Conservation (phyloP, 37 sponge, comb jelly and placozoan genomes). For the Beroe ovata region DNA sequence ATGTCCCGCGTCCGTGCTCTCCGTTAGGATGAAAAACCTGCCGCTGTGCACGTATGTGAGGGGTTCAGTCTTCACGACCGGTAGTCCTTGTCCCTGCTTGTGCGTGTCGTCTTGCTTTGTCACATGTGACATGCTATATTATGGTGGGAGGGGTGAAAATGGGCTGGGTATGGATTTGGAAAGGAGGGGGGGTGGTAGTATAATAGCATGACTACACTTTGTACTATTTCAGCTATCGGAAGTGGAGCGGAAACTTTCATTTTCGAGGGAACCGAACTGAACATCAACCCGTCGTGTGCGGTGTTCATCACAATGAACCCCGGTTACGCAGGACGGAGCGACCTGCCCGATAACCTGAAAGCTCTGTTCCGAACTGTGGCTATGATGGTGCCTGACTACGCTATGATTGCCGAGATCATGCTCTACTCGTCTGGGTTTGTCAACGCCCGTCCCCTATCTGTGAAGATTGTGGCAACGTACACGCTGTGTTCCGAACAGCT, state of each 20-base stretch:
- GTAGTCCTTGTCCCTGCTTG: neutral
- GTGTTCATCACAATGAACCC: conserved; percentile 99
- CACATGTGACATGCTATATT: too few relatives aligned
- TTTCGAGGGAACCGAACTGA: conserved; percentile 99
- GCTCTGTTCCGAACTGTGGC: conserved; percentile 98
- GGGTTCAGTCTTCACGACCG: neutral
- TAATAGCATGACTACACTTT: too few relatives aligned
- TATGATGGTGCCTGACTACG: conserved; percentile 99
- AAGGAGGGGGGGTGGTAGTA: too few relatives aligned
- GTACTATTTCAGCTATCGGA: conserved; percentile 63
- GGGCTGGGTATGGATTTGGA: too few relatives aligned
- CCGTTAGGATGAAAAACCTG: neutral
- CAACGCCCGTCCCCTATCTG: conserved; percentile 95
- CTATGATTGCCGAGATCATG: conserved; percentile 97
- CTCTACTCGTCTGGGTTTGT: conserved; percentile 98
- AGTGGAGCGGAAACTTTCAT: conserved; percentile 77
- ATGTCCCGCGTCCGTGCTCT: neutral
- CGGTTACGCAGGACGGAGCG: conserved; percentile 98
- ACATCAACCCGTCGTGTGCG: conserved; percentile 93
- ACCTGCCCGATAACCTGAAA: conserved; percentile 97
- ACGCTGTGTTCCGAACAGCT: conserved; percentile 98
- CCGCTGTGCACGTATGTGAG: neutral
- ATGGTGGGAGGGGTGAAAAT: too few relatives aligned
- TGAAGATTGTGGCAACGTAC: conserved; percentile 99
- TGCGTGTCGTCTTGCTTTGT: neutral